Evolutionary conservation across 2,113 vertebrate species (phyloP).

Genomic region (Picathartes gymnocephalus): DNA sequence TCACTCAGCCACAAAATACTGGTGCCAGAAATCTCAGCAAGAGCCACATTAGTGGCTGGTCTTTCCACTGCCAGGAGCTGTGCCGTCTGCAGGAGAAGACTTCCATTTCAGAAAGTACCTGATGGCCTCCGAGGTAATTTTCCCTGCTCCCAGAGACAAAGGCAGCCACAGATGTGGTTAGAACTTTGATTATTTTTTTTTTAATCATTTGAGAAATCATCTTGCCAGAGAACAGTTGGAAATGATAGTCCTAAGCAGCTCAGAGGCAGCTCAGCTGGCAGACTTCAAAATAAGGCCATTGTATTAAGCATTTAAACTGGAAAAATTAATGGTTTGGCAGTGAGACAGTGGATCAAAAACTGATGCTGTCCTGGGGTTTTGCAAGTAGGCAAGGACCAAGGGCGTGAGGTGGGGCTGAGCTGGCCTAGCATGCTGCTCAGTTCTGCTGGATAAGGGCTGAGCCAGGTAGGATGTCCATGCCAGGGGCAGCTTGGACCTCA

Average conservation of each 20-base stretch:
- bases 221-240: slow-evolving; percentile 29
- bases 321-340: neutral
- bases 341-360: neutral
- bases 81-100: neutral
- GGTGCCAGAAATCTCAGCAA: neutral
- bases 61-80: neutral
- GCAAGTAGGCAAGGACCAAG: neutral
- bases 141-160: neutral
- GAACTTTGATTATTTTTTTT: slow-evolving; percentile 36
- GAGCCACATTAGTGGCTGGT: slow-evolving; percentile 15
- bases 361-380: neutral
- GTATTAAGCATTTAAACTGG: neutral
- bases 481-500: rapidly evolving
- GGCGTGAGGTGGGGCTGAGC: neutral
- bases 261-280: slow-evolving; percentile 3
- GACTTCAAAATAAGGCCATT: slow-evolving; percentile 8
- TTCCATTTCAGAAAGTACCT: slow-evolving; percentile 20
- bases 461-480: neutral
- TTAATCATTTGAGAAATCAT: slow-evolving; percentile 10
- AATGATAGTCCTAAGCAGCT: neutral
- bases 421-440: neutral
- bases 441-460: neutral
- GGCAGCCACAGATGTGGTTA: neutral
- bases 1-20: neutral
- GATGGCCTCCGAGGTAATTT: neutral